A percentile compares a stretch with the other conserved stretches of the same genome.
Conservation (phyloP, 1,140 invertebrate species). For the Reticulitermes speratus region DNA sequence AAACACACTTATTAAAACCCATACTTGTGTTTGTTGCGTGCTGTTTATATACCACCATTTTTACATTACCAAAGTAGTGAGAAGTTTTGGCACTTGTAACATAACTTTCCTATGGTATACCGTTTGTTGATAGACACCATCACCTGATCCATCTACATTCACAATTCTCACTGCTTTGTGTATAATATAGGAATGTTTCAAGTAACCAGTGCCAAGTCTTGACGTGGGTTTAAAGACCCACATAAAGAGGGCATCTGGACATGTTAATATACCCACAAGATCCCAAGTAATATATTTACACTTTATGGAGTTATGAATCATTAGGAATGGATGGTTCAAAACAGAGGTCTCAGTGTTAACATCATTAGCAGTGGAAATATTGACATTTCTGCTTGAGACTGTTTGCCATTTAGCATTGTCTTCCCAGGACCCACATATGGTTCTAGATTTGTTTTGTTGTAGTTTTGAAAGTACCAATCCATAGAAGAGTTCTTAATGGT, state of each 20-base stretch:
- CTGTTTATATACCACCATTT: background rate
- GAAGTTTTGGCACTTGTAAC: background rate
- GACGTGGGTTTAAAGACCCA: background rate
- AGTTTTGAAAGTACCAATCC: constrained; percentile 78
- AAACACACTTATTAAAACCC: background rate
- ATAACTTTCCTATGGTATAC: background rate
- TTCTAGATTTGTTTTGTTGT: constrained; percentile 68
- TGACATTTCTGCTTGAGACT: background rate
- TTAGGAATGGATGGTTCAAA: background rate
- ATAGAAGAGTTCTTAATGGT: constrained; percentile 50
- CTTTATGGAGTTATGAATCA: background rate
- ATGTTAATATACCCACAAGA: background rate
- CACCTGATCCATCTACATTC: background rate
- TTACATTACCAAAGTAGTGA: background rate
- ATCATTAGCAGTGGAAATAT: background rate
- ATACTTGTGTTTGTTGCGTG: background rate
- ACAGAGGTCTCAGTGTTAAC: background rate
- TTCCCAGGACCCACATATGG: constrained; percentile 59
- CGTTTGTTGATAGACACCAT: background rate
- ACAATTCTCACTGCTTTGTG: background rate
- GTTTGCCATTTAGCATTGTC: background rate
- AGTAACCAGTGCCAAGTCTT: background rate
- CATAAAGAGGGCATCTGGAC: background rate
- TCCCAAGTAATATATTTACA: background rate
- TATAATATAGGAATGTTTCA: background rate